Evolutionary conservation across 1,140 invertebrate genomes (phyloP), one percentile per base, ranked within the genome.

Genomic region (Campodea augens): DNA sequence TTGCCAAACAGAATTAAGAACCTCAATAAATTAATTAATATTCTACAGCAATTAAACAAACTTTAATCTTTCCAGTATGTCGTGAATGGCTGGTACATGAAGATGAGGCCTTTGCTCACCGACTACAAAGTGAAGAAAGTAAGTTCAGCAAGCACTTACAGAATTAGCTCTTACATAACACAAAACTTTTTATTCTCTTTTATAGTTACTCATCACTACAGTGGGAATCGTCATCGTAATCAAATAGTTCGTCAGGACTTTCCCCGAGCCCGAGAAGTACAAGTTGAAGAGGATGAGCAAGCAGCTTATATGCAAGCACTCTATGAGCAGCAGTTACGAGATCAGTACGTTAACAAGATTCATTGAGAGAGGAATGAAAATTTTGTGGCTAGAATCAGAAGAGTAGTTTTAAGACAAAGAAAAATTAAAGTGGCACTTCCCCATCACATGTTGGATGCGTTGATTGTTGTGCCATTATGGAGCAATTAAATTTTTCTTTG

Each of bases 71-170:
- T 75, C 22, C 64, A 85, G 82, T 89, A 25, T 81, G 84, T 58
- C 73, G 77, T 49, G 79, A 92, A 65, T 95, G 88, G 87, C 68
- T 89, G 49, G 81, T 93, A 36, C 77, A 87, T 53, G 84, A 92
- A 62, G 90, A 95, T 64, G 79, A 82, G 38, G 87, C 84, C 7
- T 62, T 92, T 50, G 89, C 88, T 4, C 81, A 91, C 61, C 74
- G 77, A 45, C 66, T 93, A 12, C 90, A 95, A 62, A 81, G 83
- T 57, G 73, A 92, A 65, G 89, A 93, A 70, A 88, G 84, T 81
- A 68, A 70, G 74, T 70, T 29, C 43, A 40, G 38, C 45, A 38
- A 1, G 39, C 37, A 25, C 43, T 39, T 47, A 20, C 5, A 24
- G 36, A 51, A 46, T 45, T 25, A 44, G 36, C 46, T 48, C 15